Evolutionary conservation across 2,888 invertebrate species (phyloP).

Genomic region (Drosophila incognita): DNA sequence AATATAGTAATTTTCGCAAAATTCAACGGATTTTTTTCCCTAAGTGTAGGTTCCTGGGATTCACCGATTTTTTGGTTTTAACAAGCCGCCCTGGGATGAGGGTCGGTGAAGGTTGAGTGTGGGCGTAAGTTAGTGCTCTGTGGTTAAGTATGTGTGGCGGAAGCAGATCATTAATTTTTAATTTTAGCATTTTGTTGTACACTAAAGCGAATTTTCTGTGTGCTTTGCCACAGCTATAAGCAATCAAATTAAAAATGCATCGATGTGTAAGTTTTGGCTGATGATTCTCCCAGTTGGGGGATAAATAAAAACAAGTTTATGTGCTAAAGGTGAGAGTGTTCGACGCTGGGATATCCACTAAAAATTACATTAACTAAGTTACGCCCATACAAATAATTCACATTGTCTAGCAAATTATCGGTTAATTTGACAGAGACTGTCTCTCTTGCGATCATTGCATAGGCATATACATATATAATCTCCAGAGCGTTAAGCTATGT

Average conservation of each 20-base stretch:
- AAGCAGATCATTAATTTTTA: constrained; percentile 74
- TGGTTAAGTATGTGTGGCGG: constrained; percentile 46
- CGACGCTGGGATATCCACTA: background rate
- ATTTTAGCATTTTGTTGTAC: constrained; percentile 74
- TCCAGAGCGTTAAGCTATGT: background rate
- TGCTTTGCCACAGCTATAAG: constrained; percentile 36
- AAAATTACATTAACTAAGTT: background rate
- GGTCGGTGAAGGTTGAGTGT: background rate
- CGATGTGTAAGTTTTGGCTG: constrained; percentile 42
- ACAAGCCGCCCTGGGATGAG: constrained; percentile 12
- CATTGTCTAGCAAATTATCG: background rate
- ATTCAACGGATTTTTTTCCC: background rate
- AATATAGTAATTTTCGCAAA: background rate
- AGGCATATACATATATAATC: background rate
- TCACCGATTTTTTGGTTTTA: constrained; percentile 14
- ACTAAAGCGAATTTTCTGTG: constrained; percentile 65
- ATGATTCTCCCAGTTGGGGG: constrained; percentile 12
- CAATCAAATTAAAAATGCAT: constrained; percentile 69
- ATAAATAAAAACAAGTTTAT: constrained; percentile 9
- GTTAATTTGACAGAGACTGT: background rate
- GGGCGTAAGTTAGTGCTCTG: constrained; percentile 32
- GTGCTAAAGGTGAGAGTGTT: background rate
- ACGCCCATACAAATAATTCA: background rate
- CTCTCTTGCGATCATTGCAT: background rate
- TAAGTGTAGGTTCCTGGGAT: constrained; percentile 38